Percentiles rank a stretch among this genome's conserved stretches.
These are phyloP conservation scores for Pyrocoelia pectoralis DNA, from an alignment of 2,888 invertebrate genomes.

Conservation along the genomic window DNA sequence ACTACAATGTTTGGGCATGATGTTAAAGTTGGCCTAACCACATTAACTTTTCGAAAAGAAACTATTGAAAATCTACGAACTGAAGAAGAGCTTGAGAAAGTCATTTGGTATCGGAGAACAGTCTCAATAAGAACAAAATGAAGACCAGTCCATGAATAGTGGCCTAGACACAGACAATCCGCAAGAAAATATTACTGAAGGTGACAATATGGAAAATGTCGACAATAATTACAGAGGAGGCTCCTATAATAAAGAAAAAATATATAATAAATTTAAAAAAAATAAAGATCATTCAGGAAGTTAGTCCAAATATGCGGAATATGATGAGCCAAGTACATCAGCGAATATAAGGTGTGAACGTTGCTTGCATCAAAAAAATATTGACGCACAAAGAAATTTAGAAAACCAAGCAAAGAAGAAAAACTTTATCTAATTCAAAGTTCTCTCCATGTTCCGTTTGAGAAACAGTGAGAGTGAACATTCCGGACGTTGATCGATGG, in stretches of 20 bases:
- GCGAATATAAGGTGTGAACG: background rate
- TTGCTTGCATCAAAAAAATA: background rate
- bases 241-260: background rate
- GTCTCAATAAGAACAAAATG: too few relatives aligned
- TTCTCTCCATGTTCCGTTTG: constrained; percentile 3
- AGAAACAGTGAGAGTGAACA: background rate
- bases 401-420: constrained; percentile 1
- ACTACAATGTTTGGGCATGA: too few relatives aligned
- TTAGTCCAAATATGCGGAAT: constrained; percentile 1
- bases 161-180: background rate
- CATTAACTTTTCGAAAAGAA: background rate
- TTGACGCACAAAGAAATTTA: constrained; percentile 6
- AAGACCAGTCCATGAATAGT: background rate
- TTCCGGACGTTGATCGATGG: constrained; percentile 1
- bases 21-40: too few relatives aligned
- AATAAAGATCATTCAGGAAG: background rate
- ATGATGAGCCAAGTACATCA: background rate
- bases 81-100: background rate
- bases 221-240: background rate
- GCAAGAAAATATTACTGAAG: too few relatives aligned
- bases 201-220: background rate
- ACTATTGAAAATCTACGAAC: background rate
- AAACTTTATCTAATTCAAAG: background rate
- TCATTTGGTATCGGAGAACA: background rate
- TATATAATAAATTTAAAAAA: too few relatives aligned